Evolutionary conservation across 2,888 invertebrate species (phyloP), one percentile per base, ranked within the genome.

Genomic region (Cataglyphis cursor): DNA sequence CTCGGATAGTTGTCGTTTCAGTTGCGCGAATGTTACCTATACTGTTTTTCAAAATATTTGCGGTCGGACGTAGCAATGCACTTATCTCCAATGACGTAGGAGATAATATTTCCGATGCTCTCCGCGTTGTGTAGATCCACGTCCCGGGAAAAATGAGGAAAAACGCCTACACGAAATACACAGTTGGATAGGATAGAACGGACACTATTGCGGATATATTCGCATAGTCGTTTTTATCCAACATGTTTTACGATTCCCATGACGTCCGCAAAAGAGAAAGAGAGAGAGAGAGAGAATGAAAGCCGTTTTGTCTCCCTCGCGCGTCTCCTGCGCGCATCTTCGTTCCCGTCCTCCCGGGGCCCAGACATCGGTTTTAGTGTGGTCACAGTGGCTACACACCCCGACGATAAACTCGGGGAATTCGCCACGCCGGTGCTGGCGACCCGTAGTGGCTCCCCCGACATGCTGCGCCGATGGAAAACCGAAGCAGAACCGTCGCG

Each of bases 381-480:
- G 93, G 94, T 93, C 92, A 93, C 94, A 94, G 93, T 93, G 93
- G 92, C 92, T 93, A 93, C 92, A 92, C 94, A 93, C 94, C 93
- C 94, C 93, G 93, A 90, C 93, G 93, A 93, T 93, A 93, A 93
- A 93, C 92, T 93, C 90, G 88, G 88, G 48, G 92, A 92, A 94
- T 94, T 94, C 94, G 93, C 91, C 89, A 94, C 93, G 93, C 92
- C 91, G 90, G 89, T 90, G 38, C 51, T 28, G 82, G 74, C 59
- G 74, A 82, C 66, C 72, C 80, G 68, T 48, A 66, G 72, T 35
- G 51, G 83, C 81, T 62, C 74, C 82, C 78, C 68, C 73, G 68
- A 78, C 85, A 83, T 75, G 83, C 61, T 75, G 83, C 61, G 73
- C 78, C 90, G 88, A 92, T 88, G 86, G 91, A 91, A 92, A 93